Evolutionary conservation across 2,888 invertebrate species (phyloP), one percentile per base, ranked within the genome.

Genomic region (Lasioglossum morio): DNA sequence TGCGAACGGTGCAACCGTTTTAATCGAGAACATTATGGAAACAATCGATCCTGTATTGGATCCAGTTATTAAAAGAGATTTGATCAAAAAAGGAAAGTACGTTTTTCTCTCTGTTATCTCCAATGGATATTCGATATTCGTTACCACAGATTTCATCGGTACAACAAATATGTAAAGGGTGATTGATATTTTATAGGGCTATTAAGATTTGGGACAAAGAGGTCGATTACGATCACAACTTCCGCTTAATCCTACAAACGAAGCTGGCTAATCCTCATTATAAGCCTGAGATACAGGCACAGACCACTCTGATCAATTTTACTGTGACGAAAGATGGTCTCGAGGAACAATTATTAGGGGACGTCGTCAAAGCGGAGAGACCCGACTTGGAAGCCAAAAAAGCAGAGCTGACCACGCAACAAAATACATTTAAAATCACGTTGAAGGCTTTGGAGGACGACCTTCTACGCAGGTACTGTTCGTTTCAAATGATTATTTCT

Each of bases 201-300:
- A 96, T 98, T 19, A 97, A 98, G 96, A 97, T 99, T 88, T 99
- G 99, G 2, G 99, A 99, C 94, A 97, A 98, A 93, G 99, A 99
- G 95, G 97, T 99, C 46, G 99, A 99, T 94, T 99, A 97, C 95
- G 97, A 98, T 95, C 97, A 97, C 0, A 96, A 96, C 73, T 99
- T 99, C 95, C 96, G 97, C 16, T 96, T 99, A 7, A 97, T 99
- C 87, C 95, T 99, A 0, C 99, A 99, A 94, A 99, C 99, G 0
- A 99, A 99, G 95, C 95, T 99, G 85, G 98, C 98, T 1, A 99
- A 99, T 96, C 99, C 99, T 0, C 99, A 99, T 95, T 99, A 99
- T 94, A 98, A 99, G 94, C 99, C 99, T 0, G 99, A 99, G 95
- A 98, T 99, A 97, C 99, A 99, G 95, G 99, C 99, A 0, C 99